Percentiles rank a stretch among this genome's conserved stretches.
Evolutionary conservation across 2,888 invertebrate genomes (phyloP).

Genomic region (Nebria salina): DNA sequence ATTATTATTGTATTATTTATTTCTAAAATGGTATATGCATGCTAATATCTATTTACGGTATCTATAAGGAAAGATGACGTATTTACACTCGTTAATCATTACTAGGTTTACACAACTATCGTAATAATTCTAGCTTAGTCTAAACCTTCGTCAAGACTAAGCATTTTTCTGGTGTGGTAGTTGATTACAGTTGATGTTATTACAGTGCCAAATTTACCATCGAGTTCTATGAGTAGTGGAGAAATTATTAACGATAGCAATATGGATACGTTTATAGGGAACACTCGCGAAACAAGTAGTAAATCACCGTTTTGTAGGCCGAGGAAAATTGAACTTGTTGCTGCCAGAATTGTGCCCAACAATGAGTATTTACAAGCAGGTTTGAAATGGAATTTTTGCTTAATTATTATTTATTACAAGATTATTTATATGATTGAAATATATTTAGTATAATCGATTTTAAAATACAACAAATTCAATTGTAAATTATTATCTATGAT

Average conservation of each 20-base stretch:
- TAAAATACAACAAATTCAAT: background rate
- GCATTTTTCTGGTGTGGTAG: background rate
- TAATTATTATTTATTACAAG: background rate
- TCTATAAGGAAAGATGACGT: too few species aligned
- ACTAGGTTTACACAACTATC: too few species aligned
- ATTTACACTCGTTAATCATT: too few species aligned
- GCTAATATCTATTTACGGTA: too few species aligned
- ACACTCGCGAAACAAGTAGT: conserved; percentile 5
- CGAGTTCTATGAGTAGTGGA: conserved; percentile 1
- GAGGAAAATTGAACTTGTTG: conserved; percentile 42
- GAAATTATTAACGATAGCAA: background rate
- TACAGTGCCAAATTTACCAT: background rate
- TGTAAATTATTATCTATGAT: background rate
- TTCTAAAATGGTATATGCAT: too few species aligned
- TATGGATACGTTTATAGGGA: background rate
- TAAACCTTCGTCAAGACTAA: background rate
- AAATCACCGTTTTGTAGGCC: conserved; percentile 28
- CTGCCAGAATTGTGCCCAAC: conserved; percentile 32
- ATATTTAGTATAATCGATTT: background rate
- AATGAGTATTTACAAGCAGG: conserved; percentile 21
- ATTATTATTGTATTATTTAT: too few species aligned
- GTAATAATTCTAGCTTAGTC: too few species aligned
- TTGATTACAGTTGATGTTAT: background rate
- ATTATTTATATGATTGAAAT: too few species aligned
- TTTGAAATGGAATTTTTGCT: background rate